These are phyloP conservation scores for Ctenopoma multispine DNA, from an alignment of 2,797 vertebrate species.

Conservation along the genomic window DNA sequence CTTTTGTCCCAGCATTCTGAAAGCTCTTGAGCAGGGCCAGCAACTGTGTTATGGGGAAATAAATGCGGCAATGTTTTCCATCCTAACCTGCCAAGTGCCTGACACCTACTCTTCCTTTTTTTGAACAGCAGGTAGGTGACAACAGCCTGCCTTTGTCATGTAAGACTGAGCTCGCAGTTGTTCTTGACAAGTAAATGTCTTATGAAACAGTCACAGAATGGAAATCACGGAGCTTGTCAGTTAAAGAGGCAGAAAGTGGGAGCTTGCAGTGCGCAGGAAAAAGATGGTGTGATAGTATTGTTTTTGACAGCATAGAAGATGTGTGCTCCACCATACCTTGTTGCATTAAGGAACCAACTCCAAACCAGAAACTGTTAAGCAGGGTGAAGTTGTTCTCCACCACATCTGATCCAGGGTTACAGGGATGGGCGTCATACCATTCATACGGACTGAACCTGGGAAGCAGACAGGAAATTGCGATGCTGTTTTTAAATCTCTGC, in stretches of 20 bases:
- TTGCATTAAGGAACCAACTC: conserved; percentile 98
- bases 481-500: neutral
- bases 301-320: conserved; percentile 54
- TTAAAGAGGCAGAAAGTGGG: conserved; percentile 63
- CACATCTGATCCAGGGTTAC: conserved; percentile 95
- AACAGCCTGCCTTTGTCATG: conserved; percentile 82
- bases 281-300: conserved; percentile 42
- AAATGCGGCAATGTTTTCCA: conserved; percentile 76
- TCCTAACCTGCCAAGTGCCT: conserved; percentile 77
- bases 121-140: conserved; percentile 80
- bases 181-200: conserved; percentile 82
- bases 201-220: conserved; percentile 68
- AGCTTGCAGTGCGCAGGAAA: conserved; percentile 12
- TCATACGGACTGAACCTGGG: conserved; percentile 97
- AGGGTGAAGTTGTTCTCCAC: conserved; percentile 99
- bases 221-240: conserved; percentile 74
- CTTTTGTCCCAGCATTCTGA: conserved; percentile 55
- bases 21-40: conserved; percentile 67
- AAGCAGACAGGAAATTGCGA: conserved; percentile 9
- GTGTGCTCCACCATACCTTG: conserved; percentile 73
- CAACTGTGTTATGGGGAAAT: conserved; percentile 74
- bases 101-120: conserved; percentile 75
- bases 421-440: conserved; percentile 98
- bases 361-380: conserved; percentile 99
- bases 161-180: conserved; percentile 76